Evolutionary conservation across 2,113 vertebrate species (phyloP).

Genomic region (Meriones unguiculatus): DNA sequence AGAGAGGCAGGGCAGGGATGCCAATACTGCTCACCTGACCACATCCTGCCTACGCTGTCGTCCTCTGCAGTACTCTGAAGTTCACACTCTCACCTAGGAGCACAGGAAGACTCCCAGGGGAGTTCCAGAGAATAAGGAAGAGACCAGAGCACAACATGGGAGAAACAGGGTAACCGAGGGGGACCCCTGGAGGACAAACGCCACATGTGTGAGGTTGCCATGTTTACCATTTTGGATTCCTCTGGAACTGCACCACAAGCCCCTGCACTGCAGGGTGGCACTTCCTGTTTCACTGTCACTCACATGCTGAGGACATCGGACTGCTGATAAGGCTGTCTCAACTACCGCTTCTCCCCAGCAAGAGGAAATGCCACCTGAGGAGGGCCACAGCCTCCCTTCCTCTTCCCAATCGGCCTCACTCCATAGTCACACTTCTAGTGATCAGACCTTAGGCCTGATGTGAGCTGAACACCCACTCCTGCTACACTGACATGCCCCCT

Average conservation of each 20-base stretch:
- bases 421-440: not conserved
- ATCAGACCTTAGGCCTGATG: not conserved
- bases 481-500: not conserved
- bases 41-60: not conserved
- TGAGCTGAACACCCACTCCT: not conserved
- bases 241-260: not conserved
- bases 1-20: not conserved
- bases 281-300: not conserved
- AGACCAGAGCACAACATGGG: not conserved
- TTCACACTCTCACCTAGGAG: fast-evolving
- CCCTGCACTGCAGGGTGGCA: not conserved
- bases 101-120: not conserved
- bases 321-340: not conserved
- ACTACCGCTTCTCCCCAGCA: not conserved
- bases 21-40: not conserved
- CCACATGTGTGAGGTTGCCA: not conserved
- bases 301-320: not conserved
- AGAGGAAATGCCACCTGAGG: not conserved
- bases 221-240: not conserved
- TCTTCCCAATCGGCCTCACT: not conserved
- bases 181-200: not conserved
- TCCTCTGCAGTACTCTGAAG: not conserved
- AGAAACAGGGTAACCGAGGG: not conserved
- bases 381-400: not conserved
- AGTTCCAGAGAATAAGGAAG: not conserved